Evolutionary conservation across 2,113 vertebrate species (phyloP).

Genomic region (Psephotus haematonotus): DNA sequence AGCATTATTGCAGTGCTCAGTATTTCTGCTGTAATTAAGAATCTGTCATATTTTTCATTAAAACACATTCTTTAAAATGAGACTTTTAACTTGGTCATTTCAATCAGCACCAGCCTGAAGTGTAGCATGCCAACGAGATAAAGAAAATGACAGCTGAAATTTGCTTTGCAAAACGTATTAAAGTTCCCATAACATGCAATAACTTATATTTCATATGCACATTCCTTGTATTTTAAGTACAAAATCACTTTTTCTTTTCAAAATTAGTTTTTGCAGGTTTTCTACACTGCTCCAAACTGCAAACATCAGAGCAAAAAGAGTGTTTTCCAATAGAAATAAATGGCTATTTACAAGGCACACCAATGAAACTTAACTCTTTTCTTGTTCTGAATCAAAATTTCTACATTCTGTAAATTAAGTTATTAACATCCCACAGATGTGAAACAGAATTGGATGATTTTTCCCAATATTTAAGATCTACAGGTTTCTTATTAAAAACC

Average conservation of each 20-base stretch:
- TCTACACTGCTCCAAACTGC: background rate
- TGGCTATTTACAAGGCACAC: background rate
- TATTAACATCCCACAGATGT: background rate
- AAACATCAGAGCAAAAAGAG: background rate
- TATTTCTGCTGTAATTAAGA: constrained; percentile 66
- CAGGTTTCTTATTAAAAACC: background rate
- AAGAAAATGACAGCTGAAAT: constrained; percentile 6
- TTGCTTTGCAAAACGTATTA: background rate
- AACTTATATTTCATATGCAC: background rate
- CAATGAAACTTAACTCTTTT: background rate
- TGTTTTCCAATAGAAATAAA: background rate
- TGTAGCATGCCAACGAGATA: background rate
- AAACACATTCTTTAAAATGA: constrained; percentile 65
- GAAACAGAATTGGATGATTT: background rate
- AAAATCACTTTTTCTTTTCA: background rate
- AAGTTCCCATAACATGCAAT: background rate
- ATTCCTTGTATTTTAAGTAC: background rate
- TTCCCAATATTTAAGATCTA: background rate
- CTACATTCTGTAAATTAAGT: background rate
- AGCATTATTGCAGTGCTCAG: constrained; percentile 48
- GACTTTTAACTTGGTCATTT: constrained; percentile 54
- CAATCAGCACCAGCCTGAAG: constrained; percentile 20
- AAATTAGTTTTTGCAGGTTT: background rate
- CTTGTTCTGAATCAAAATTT: background rate
- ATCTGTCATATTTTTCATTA: constrained; percentile 72